phyloP scores from a whole-genome alignment of 2,797 vertebrate genomes.

The Phataginus tetradactyla region DNA sequence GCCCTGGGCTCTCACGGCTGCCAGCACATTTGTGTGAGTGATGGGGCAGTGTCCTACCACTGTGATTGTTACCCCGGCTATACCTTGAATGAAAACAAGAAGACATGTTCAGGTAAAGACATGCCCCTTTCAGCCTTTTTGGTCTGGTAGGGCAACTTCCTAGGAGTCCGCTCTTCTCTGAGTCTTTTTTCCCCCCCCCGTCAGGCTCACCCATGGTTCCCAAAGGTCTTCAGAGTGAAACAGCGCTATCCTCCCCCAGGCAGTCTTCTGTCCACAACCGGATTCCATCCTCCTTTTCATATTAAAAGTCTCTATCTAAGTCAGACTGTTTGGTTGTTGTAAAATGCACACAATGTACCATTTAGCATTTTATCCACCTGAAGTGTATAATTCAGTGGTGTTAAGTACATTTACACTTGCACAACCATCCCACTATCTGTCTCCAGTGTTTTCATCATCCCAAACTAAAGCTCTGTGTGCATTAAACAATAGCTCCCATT shows the following conservation, averaged over 20 bases:
- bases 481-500: not conserved
- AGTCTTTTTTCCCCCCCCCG: not conserved
- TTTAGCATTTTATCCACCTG: not conserved
- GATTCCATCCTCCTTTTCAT: no score
- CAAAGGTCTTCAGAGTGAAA: not conserved
- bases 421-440: not conserved
- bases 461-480: not conserved
- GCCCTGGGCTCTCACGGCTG: slow-evolving; percentile 88
- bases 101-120: slow-evolving; percentile 90
- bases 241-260: not conserved
- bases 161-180: not conserved
- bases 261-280: not conserved
- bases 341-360: not conserved
- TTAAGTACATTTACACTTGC: not conserved
- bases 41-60: slow-evolving; percentile 79
- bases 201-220: not conserved
- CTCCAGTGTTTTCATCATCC: not conserved
- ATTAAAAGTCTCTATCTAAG: not conserved
- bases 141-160: not conserved
- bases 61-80: slow-evolving; percentile 89
- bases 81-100: slow-evolving; percentile 89
- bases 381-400: not conserved
- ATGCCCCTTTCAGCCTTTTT: not conserved
- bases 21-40: slow-evolving; percentile 90
- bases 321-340: not conserved